These are phyloP conservation scores for Rhopalosiphum maidis DNA, from an alignment of 1,140 invertebrate species.

Conservation along the genomic window DNA sequence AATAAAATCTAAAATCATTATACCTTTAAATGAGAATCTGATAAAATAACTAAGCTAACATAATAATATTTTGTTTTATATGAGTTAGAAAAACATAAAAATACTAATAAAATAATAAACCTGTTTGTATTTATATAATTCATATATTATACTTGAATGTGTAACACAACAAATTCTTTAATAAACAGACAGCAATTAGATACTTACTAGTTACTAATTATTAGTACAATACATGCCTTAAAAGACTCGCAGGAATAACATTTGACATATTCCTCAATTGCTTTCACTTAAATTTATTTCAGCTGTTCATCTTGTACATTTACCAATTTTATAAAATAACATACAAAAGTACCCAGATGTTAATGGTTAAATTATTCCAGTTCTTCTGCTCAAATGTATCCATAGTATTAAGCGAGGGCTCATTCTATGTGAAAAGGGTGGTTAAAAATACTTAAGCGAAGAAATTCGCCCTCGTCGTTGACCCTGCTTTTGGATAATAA, in stretches of 20 bases:
- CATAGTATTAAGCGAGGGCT: not conserved
- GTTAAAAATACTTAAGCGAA: slow-evolving; percentile 40
- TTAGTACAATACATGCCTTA: not conserved
- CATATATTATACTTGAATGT: too few relatives aligned
- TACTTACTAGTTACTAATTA: not conserved
- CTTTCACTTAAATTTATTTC: not conserved
- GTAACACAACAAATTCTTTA: too few relatives aligned
- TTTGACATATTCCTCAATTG: not conserved
- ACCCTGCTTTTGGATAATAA: slow-evolving; percentile 29
- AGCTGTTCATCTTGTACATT: not conserved
- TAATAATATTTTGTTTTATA: not conserved
- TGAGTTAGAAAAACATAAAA: not conserved
- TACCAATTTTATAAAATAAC: not conserved
- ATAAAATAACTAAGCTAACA: too few relatives aligned
- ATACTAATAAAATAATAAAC: not conserved
- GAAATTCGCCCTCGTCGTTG: not conserved
- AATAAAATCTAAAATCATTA: too few relatives aligned
- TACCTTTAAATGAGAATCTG: too few relatives aligned
- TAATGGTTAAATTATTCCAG: slow-evolving; percentile 45
- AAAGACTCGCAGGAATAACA: not conserved
- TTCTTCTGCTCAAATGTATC: not conserved
- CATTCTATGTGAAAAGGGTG: not conserved
- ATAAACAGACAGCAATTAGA: not conserved
- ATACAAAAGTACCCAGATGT: not conserved
- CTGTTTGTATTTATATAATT: too few relatives aligned